A percentile compares a stretch with the other conserved stretches of the same genome.
These are phyloP conservation scores for Rhombomys opimus DNA, from an alignment of 2,113 vertebrate genomes.

Conservation along the genomic window DNA sequence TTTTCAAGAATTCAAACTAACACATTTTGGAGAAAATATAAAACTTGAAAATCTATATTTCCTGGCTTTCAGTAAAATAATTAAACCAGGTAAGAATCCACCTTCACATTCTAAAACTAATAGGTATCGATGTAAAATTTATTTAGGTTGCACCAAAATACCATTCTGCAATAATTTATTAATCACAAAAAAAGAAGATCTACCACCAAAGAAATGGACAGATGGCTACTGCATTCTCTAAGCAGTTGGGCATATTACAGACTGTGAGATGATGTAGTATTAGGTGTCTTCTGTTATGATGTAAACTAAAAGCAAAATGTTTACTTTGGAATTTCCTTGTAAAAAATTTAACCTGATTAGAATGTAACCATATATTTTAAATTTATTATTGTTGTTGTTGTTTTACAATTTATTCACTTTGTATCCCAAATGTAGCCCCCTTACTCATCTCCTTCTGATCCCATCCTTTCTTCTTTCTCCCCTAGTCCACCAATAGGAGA, in stretches of 20 bases:
- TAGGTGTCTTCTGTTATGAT: background rate
- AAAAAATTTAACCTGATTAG: background rate
- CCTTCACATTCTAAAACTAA: background rate
- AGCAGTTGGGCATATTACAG: background rate
- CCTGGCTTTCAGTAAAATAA: background rate
- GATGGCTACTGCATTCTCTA: background rate
- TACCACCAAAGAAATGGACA: background rate
- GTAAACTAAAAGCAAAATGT: background rate
- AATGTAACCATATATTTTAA: background rate
- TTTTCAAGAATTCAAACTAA: background rate
- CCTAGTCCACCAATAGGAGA: too few species aligned
- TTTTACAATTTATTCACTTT: too few species aligned
- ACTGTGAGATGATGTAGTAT: background rate
- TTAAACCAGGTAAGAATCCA: background rate
- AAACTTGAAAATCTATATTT: background rate
- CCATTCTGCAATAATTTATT: background rate
- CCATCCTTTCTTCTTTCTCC: too few species aligned
- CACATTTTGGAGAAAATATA: background rate
- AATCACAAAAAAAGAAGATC: background rate
- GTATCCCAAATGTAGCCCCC: too few species aligned
- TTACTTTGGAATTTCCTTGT: slow-evolving; percentile 15
- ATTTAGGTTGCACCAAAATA: background rate
- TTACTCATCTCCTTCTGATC: too few species aligned
- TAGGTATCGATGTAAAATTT: background rate
- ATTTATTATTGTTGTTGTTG: too few species aligned